phyloP scores from a whole-genome alignment of 2,888 invertebrate genomes.

The Ophonus ardosiacus region DNA sequence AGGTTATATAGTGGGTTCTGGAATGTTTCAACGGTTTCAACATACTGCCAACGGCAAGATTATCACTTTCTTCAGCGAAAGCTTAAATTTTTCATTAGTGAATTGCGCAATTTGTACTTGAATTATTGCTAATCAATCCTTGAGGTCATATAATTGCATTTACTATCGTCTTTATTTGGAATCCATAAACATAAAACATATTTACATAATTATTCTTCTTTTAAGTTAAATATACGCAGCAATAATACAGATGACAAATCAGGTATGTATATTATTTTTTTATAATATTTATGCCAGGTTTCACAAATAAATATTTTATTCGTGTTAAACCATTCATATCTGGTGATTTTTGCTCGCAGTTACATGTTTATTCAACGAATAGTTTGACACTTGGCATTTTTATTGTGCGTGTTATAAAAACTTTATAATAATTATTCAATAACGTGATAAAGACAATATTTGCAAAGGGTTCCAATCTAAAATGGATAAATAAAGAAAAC shows the following conservation, averaged over 20 bases:
- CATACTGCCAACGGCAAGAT: neutral
- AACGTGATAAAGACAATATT: no score
- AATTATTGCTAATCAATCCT: neutral
- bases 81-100: neutral
- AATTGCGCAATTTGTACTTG: neutral
- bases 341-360: no score
- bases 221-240: neutral
- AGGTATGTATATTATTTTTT: no score
- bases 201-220: neutral
- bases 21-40: neutral
- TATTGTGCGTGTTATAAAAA: no score
- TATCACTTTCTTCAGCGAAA: neutral
- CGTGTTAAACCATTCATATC: no score
- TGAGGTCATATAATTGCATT: neutral
- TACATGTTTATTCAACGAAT: no score
- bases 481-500: no score
- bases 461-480: no score
- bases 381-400: no score
- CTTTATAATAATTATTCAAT: no score
- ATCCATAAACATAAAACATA: neutral
- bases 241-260: neutral
- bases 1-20: slow-evolving; percentile 2
- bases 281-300: no score
- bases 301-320: no score
- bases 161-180: neutral